Evolutionary conservation across 2,797 vertebrate species (phyloP).

Genomic region (Pelodytes ibericus): DNA sequence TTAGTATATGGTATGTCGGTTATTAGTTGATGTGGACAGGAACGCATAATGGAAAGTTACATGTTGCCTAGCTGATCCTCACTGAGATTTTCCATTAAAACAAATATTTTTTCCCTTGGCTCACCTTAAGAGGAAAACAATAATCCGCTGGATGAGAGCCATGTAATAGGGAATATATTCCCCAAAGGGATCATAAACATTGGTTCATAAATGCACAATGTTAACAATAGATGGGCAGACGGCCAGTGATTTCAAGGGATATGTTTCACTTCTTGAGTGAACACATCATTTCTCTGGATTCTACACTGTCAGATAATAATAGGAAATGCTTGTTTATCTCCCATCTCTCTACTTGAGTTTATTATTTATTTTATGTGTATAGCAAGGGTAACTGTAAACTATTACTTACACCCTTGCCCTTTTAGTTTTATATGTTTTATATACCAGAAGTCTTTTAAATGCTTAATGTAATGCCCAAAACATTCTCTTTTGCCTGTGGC

Average conservation of each 20-base stretch:
- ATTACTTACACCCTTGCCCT: conserved; percentile 6
- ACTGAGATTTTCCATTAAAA: conserved; percentile 45
- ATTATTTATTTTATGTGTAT: conserved; percentile 30
- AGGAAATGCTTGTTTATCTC: conserved; percentile 7
- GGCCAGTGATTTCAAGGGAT: conserved; percentile 23
- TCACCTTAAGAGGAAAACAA: conserved; percentile 42
- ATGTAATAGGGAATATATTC: conserved; percentile 42
- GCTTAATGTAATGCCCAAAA: too few relatives aligned
- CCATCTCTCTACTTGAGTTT: conserved; percentile 2
- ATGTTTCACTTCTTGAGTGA: conserved; percentile 2
- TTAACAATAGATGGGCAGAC: conserved; percentile 48
- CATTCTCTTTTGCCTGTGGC: too few relatives aligned
- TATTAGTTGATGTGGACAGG: conserved; percentile 17
- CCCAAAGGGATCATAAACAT: conserved; percentile 43
- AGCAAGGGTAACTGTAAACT: background rate
- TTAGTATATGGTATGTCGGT: conserved; percentile 3
- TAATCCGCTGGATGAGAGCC: conserved; percentile 33
- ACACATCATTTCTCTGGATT: conserved; percentile 26
- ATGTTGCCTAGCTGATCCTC: conserved; percentile 19
- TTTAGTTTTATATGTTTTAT: too few relatives aligned
- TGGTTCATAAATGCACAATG: conserved; percentile 32
- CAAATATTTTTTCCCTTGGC: conserved; percentile 39
- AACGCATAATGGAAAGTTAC: conserved; percentile 41
- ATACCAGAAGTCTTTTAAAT: too few relatives aligned
- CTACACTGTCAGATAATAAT: conserved; percentile 25